phyloP scores from a whole-genome alignment of 2,888 invertebrate genomes.

The Dicranocentrus wangi region DNA sequence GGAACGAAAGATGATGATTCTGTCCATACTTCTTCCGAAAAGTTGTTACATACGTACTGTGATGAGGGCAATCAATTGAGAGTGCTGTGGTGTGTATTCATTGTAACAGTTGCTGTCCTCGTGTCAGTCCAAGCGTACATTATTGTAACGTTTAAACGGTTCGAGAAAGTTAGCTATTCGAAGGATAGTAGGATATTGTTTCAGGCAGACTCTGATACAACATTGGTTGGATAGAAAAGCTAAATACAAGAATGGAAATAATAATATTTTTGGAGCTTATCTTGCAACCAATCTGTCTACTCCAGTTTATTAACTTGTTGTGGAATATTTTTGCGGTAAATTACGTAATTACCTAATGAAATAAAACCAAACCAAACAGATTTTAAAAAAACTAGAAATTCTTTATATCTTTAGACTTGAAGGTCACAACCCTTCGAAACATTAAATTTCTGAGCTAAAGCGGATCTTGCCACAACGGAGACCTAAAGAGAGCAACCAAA shows the following conservation, averaged over 20 bases:
- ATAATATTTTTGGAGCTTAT: background rate
- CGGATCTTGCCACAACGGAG: conserved; percentile 37
- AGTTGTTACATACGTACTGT: too few species aligned
- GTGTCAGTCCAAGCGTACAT: conserved; percentile 54
- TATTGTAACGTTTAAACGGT: conserved; percentile 44
- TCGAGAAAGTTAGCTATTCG: conserved; percentile 40
- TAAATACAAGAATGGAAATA: background rate
- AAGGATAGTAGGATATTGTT: conserved; percentile 64
- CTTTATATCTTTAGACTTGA: conserved; percentile 58
- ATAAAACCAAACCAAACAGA: too few species aligned
- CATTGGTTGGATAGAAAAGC: too few species aligned
- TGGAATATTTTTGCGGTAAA: too few species aligned
- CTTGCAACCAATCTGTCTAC: too few species aligned
- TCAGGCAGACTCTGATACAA: conserved; percentile 33
- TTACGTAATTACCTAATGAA: too few species aligned
- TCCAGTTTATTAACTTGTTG: too few species aligned
- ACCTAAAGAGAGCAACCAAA: conserved; percentile 26
- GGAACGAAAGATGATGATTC: too few species aligned
- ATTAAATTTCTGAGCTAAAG: conserved; percentile 58
- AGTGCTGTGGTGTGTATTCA: conserved; percentile 46
- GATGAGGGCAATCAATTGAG: too few species aligned
- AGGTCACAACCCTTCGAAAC: conserved; percentile 60
- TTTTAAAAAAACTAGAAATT: too few species aligned
- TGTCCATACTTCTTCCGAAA: too few species aligned
- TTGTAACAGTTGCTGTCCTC: conserved; percentile 25